Evolutionary conservation across 2,797 vertebrate genomes (phyloP), one percentile per base, ranked within the genome.

Genomic region (Muscicapa comitata): DNA sequence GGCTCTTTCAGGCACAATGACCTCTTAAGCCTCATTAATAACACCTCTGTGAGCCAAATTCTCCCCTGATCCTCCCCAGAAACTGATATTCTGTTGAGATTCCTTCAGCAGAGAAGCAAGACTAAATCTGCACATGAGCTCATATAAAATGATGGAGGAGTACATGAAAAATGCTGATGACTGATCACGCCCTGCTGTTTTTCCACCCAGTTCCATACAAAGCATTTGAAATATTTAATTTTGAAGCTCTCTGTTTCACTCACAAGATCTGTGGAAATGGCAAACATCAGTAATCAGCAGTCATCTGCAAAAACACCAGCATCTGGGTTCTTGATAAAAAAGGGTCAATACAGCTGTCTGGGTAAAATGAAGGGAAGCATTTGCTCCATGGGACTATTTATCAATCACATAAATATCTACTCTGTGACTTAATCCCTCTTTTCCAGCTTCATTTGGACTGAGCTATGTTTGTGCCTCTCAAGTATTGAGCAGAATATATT

Each of bases 151-250:
- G 43, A 92, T 71, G 43, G 94, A 94, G 76, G 50, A 94, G 65
- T 58, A 25, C 31, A 66, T 48, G 76, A 94, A 88, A 93, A 96
- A 94, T 66, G 63, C 63, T 83, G 57, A 83, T 75, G 61, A 74
- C 45, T 2, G 6, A 87, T 76, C 74, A 87, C 6, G 0, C 65
- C 65, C 94, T 88, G 45, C n/a, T 90, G 58, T 68, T 88, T 83
- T 74, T 92, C 61, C 28, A 88, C 50, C n/a, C 48, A 31, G 37
- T 79, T 90, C 63, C 61, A 70, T 57, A 77, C 13, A 82, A 87
- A 87, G 21, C 31, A 86, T 82, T 31, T 87, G 42, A 93, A 86
- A 77, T 51, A 91, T 72, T 93, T 89, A n/a, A 55, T 65, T 94
- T 72, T 86, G 68, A 94, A 74, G 51, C 15, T 81, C 28, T 59